Conservation (phyloP, 2,797 vertebrate species). For the Gymnothorax reevesii region DNA sequence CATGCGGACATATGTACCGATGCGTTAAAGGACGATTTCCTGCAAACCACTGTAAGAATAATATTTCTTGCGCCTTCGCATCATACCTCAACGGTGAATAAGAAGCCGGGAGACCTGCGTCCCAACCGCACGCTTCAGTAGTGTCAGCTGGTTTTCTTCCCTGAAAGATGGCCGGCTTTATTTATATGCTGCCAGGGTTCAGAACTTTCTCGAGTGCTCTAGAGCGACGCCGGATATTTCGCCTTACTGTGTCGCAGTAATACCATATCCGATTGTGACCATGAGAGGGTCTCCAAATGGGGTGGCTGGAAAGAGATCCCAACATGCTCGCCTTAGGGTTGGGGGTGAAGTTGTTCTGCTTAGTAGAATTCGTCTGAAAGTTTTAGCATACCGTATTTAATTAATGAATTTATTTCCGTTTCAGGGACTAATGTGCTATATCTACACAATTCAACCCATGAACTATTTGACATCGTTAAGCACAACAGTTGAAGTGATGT, state of each 20-base stretch:
- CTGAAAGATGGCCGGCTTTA: conserved; percentile 50
- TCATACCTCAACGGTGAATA: neutral
- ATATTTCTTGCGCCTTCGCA: neutral
- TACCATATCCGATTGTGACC: neutral
- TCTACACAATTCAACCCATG: no score
- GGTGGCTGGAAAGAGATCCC: neutral
- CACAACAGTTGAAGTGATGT: no score
- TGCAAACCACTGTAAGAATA: neutral
- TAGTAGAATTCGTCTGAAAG: neutral
- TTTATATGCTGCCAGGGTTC: conserved; percentile 49
- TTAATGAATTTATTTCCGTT: no score
- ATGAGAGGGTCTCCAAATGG: neutral
- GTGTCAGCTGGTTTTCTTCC: conserved; percentile 9
- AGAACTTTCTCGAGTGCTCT: conserved; percentile 74
- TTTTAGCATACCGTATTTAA: neutral
- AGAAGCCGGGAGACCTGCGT: neutral
- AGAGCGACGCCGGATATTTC: conserved; percentile 51
- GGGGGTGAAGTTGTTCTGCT: neutral
- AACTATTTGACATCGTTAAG: no score
- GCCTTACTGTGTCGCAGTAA: conserved; percentile 8
- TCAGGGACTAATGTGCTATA: no score
- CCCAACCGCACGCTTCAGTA: neutral
- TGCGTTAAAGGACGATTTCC: neutral
- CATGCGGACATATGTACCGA: neutral
- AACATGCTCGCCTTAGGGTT: neutral